phyloP scores from a whole-genome alignment of 53 echinoderm and acorn worm species.

The Antedon mediterranea region DNA sequence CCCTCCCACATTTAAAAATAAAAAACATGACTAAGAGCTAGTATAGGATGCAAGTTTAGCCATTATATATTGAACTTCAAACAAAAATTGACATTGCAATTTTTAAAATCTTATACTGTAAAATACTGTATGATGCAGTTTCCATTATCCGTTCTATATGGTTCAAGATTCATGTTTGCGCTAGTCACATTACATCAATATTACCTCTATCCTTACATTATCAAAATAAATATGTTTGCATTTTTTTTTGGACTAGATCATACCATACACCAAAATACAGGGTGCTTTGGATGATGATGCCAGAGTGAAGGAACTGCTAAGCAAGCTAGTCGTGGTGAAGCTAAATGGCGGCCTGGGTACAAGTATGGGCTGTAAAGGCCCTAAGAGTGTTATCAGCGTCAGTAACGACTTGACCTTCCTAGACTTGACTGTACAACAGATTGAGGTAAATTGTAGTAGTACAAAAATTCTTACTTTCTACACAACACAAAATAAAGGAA shows the following conservation, averaged over 20 bases:
- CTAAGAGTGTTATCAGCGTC: constrained; percentile 93
- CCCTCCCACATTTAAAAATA: too few species aligned
- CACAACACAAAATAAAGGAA: background rate
- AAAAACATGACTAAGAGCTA: too few species aligned
- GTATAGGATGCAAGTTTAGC: too few species aligned
- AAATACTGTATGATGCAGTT: too few species aligned
- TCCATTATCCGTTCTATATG: too few species aligned
- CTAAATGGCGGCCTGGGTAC: constrained; percentile 92
- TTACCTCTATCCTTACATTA: too few species aligned
- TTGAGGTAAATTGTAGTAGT: constrained; percentile 69
- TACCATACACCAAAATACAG: constrained; percentile 34
- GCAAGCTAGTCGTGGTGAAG: constrained; percentile 88
- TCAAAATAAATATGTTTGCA: background rate
- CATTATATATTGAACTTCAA: too few species aligned
- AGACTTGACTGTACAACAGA: constrained; percentile 80
- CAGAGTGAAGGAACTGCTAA: constrained; percentile 34
- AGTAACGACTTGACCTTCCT: constrained; percentile 86
- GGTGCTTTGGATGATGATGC: constrained; percentile 11
- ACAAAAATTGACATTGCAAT: too few species aligned
- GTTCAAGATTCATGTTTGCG: too few species aligned
- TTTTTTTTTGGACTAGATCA: constrained; percentile 23
- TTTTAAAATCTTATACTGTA: too few species aligned
- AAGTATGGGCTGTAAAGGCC: constrained; percentile 92
- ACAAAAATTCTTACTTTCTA: too few species aligned
- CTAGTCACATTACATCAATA: too few species aligned